A percentile compares a stretch with the other conserved stretches of the same genome.
Conservation (phyloP, 2,888 invertebrate genomes). For the Melanostoma scalare region DNA sequence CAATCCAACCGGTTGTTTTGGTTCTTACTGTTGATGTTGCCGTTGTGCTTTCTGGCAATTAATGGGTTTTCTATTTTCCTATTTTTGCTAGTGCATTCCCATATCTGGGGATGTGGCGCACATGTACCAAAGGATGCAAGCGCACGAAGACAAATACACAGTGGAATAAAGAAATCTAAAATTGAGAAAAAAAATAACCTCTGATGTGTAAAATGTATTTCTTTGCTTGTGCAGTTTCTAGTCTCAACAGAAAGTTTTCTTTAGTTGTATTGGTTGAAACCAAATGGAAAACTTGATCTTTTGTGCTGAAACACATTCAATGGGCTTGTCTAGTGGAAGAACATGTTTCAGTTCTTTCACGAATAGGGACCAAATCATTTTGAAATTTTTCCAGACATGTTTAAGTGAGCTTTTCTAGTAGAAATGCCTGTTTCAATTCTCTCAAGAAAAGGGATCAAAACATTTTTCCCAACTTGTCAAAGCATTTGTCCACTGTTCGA, state of each 20-base stretch:
- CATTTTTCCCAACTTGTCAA: not conserved
- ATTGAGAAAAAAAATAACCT: not conserved
- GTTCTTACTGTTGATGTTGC: conserved; percentile 69
- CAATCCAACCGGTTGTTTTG: conserved; percentile 71
- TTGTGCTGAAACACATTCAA: too few relatives aligned
- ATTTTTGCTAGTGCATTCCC: conserved; percentile 60
- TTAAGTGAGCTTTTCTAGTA: too few relatives aligned
- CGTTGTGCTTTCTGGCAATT: conserved; percentile 69
- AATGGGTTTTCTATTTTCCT: conserved; percentile 72
- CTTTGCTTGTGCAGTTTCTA: not conserved
- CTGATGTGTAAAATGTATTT: too few relatives aligned
- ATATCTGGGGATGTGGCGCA: conserved; percentile 68
- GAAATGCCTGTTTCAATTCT: too few relatives aligned
- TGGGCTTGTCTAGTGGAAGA: too few relatives aligned
- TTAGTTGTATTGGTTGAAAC: too few relatives aligned
- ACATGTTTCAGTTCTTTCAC: too few relatives aligned
- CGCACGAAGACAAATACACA: conserved; percentile 7
- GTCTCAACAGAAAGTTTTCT: too few relatives aligned
- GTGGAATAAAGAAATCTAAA: not conserved
- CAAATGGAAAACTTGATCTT: too few relatives aligned
- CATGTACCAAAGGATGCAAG: conserved; percentile 55
- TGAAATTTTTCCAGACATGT: too few relatives aligned
- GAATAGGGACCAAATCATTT: too few relatives aligned
- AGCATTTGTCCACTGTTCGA: not conserved
- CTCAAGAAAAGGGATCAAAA: not conserved